Evolutionary conservation across 1,140 invertebrate genomes (phyloP).

Genomic region (Macrosteles quadrilineatus): DNA sequence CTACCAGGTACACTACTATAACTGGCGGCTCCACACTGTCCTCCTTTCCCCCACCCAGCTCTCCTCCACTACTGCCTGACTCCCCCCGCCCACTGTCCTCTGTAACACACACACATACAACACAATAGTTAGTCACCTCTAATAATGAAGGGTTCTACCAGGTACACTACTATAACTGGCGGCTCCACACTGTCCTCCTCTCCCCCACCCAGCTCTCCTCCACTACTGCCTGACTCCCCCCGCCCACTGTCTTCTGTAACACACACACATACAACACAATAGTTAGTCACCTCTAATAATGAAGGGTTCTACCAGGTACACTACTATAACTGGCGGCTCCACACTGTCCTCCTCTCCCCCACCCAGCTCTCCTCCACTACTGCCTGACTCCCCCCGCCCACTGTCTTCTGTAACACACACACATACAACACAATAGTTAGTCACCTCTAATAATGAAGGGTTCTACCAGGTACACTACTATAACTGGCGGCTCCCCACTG

Average conservation of each 20-base stretch:
- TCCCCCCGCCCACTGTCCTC: constrained; percentile 30
- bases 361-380: constrained; percentile 34
- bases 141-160: constrained; percentile 89
- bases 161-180: constrained; percentile 89
- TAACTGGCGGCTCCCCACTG: constrained; percentile 77
- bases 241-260: constrained; percentile 33
- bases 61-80: constrained; percentile 19
- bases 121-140: constrained; percentile 64
- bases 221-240: constrained; percentile 20
- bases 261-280: too few relatives aligned
- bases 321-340: constrained; percentile 82
- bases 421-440: too few relatives aligned
- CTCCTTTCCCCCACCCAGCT: constrained; percentile 51
- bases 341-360: constrained; percentile 66
- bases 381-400: constrained; percentile 23
- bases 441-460: constrained; percentile 76
- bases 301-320: constrained; percentile 97
- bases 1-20: constrained; percentile 93
- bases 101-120: too few relatives aligned
- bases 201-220: constrained; percentile 39
- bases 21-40: constrained; percentile 81
- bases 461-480: constrained; percentile 95
- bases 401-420: constrained; percentile 33
- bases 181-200: constrained; percentile 75
- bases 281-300: constrained; percentile 63